Conservation (phyloP, 2,113 vertebrate genomes). For the Callipepla californica region DNA sequence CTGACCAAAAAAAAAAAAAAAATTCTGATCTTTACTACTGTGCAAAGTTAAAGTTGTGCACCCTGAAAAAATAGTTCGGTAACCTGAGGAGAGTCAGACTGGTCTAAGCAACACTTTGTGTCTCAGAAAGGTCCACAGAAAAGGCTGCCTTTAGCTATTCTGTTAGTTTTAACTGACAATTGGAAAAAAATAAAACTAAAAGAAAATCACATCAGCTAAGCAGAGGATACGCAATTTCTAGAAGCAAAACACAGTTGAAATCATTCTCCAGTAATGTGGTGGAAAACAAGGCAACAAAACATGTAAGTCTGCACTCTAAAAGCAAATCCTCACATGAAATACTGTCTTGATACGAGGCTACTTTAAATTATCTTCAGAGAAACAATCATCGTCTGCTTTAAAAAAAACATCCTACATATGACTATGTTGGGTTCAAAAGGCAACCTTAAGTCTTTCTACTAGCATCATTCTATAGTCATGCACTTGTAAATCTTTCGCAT, state of each 20-base stretch:
- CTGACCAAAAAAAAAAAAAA: slow-evolving; percentile 9
- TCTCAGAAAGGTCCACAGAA: background rate
- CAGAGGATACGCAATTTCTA: background rate
- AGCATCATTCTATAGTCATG: background rate
- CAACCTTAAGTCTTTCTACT: background rate
- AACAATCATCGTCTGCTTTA: background rate
- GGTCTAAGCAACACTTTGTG: background rate
- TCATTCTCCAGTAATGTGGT: background rate
- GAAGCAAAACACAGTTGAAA: background rate
- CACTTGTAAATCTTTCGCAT: background rate
- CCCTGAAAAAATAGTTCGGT: background rate
- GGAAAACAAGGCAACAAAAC: slow-evolving; percentile 3
- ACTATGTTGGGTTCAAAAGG: background rate
- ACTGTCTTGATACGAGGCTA: background rate
- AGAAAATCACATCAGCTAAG: background rate
- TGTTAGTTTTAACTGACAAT: background rate
- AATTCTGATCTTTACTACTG: background rate
- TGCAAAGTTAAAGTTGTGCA: background rate
- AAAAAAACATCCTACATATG: background rate
- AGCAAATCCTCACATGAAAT: background rate
- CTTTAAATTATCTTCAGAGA: background rate
- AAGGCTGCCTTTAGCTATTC: background rate
- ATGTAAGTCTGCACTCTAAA: background rate
- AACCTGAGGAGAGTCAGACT: background rate
- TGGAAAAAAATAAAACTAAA: background rate